These are phyloP conservation scores for Lepus americanus DNA, from an alignment of 2,113 vertebrate species.

Conservation along the genomic window DNA sequence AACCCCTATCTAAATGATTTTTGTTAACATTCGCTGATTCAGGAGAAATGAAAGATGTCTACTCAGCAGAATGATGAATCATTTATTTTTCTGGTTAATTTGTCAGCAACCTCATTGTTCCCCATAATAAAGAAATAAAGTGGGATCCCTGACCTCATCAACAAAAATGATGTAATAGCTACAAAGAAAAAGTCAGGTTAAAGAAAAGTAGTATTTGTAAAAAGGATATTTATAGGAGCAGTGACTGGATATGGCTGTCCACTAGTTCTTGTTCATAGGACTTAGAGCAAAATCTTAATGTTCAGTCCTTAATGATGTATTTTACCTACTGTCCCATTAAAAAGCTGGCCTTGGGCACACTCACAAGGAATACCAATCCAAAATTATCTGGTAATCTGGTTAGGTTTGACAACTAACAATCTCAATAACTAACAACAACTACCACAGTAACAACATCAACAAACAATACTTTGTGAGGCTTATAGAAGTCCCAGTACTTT, in stretches of 20 bases:
- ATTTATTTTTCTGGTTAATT: background rate
- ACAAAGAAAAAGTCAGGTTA: background rate
- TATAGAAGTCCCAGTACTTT: background rate
- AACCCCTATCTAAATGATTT: background rate
- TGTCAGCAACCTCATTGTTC: background rate
- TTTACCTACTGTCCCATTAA: background rate
- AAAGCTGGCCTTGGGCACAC: background rate
- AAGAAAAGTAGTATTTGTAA: background rate
- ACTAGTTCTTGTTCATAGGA: background rate
- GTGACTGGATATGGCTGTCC: background rate
- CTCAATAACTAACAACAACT: background rate
- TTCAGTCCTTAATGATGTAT: background rate
- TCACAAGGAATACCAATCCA: background rate
- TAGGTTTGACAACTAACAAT: background rate
- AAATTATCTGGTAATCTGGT: background rate
- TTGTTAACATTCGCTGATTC: background rate
- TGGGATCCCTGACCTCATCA: background rate
- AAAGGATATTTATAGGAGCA: background rate
- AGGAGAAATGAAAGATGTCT: background rate
- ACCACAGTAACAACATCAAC: background rate
- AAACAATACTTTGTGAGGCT: background rate
- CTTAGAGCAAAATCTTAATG: background rate
- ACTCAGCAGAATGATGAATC: background rate
- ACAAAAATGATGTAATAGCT: background rate
- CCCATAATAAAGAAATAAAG: background rate